Base-by-base conservation (phyloP, 2,113 vertebrate species). In the Neomonachus schauinslandi region DNA sequence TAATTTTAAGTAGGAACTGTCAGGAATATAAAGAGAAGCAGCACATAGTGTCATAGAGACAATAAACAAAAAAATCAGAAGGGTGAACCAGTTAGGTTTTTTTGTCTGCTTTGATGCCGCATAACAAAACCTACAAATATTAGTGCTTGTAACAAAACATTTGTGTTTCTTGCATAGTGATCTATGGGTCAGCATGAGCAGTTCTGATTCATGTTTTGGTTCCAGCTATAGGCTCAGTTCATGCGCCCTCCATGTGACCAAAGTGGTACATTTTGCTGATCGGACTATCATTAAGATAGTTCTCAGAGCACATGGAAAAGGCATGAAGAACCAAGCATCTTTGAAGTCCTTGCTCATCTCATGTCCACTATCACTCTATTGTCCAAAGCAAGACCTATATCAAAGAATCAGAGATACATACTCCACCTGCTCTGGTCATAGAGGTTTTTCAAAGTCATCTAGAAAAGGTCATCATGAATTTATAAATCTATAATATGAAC, bases 371-470 rank as follows among this genome's bases (percentile, higher is more conserved):
- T 49, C 7, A 57, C 16, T 59, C 51, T 63, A 15, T 65, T 89
- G 21, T 65, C 26, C 76, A 51, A 81, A 96, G 49, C 7, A 39
- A 74, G 15, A 18, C 16, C 53, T 24, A 19, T 59, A 85, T n/a
- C 61, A 74, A 94, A 93, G n/a, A 9, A 72, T 76, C 26, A 74
- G 28, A 69, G 21, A 49, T 42, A 72, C 26, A 59, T 14, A 53
- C 2, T 51, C 15, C 15, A 89, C 13, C 10, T 26, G 14, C 21
- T 49, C 33, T 28, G 53, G 39, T 22, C 89, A 84, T 31, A 33
- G 42, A 94, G 1, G 4, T 69, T 97, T 89, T 88, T n/a, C 24
- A 97, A 97, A 84, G 16, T 55, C 39, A 53, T 46, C 57, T 69
- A 14, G 14, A 91, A 93, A 94, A 65, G 18, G 0, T 0, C 6